These are phyloP conservation scores for Eueremaeus valkanovi DNA, from an alignment of 2,888 invertebrate genomes.

Conservation along the genomic window DNA sequence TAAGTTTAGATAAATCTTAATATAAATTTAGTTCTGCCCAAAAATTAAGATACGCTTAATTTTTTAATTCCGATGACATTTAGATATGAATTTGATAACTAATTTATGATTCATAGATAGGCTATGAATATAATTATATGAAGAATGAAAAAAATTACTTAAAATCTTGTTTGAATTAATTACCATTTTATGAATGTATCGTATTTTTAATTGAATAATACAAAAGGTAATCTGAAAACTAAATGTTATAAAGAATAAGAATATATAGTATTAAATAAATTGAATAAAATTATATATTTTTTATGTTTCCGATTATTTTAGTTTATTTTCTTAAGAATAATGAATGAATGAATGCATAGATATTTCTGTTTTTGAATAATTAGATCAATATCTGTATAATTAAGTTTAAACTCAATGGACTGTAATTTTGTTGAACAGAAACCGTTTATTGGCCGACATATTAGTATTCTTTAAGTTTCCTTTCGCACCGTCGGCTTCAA, in stretches of 20 bases:
- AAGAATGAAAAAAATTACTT: not conserved
- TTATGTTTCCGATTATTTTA: no score
- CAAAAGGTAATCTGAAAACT: not conserved
- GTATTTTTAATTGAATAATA: not conserved
- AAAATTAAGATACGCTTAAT: not conserved
- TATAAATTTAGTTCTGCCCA: not conserved
- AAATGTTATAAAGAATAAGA: no score
- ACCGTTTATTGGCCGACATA: not conserved
- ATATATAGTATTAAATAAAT: no score
- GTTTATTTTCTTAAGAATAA: no score
- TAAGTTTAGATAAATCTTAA: not conserved
- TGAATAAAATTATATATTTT: no score
- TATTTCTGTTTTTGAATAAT: not conserved
- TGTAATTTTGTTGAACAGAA: no score
- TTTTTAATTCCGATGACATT: not conserved
- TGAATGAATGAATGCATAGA: not conserved
- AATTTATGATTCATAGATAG: not conserved
- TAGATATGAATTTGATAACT: not conserved
- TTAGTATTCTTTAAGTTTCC: not conserved
- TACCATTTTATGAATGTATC: not conserved
- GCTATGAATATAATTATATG: not conserved
- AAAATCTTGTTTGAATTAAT: not conserved
- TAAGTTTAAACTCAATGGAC: no score
- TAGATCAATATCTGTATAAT: no score
- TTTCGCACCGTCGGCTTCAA: not conserved